Evolutionary conservation across 2,888 invertebrate species (phyloP).

Genomic region (Desoria tigrina): DNA sequence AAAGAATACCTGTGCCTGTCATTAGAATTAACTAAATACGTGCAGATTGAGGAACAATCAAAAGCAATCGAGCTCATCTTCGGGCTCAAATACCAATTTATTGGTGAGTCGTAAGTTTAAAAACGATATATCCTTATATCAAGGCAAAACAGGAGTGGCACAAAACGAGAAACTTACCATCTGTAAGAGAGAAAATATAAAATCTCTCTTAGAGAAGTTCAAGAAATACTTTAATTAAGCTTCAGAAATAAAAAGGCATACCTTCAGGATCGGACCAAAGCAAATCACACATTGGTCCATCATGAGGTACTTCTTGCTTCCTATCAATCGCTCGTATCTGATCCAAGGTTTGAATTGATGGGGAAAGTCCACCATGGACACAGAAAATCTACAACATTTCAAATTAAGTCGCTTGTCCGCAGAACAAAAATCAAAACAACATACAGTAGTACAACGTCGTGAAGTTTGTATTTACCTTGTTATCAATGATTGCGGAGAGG

Average conservation of each 20-base stretch:
- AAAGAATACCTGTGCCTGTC: too few relatives aligned
- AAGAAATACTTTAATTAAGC: slow-evolving; percentile 20
- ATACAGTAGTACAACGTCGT: neutral
- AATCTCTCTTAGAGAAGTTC: slow-evolving; percentile 6
- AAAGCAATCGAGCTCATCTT: too few relatives aligned
- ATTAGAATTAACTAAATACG: too few relatives aligned
- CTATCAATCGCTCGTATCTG: slow-evolving; percentile 98
- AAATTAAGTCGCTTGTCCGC: too few relatives aligned
- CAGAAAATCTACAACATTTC: slow-evolving; percentile 79
- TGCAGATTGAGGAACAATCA: too few relatives aligned
- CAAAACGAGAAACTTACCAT: slow-evolving; percentile 16
- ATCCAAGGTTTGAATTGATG: slow-evolving; percentile 96
- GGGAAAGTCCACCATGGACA: slow-evolving; percentile 97
- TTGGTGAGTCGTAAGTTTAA: too few relatives aligned
- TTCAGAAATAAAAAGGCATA: slow-evolving; percentile 56
- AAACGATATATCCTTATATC: neutral
- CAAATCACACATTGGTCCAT: slow-evolving; percentile 99
- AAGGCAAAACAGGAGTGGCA: slow-evolving; percentile 2
- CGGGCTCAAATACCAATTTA: too few relatives aligned
- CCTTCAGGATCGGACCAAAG: slow-evolving; percentile 99
- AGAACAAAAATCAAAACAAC: too few relatives aligned
- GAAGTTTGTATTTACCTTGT: slow-evolving; percentile 63
- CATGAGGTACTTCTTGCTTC: slow-evolving; percentile 97
- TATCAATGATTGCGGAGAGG: slow-evolving; percentile 94
- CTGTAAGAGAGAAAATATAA: slow-evolving; percentile 12